phyloP scores from a whole-genome alignment of 2,888 invertebrate species.

The Toxonevra muliebris region DNA sequence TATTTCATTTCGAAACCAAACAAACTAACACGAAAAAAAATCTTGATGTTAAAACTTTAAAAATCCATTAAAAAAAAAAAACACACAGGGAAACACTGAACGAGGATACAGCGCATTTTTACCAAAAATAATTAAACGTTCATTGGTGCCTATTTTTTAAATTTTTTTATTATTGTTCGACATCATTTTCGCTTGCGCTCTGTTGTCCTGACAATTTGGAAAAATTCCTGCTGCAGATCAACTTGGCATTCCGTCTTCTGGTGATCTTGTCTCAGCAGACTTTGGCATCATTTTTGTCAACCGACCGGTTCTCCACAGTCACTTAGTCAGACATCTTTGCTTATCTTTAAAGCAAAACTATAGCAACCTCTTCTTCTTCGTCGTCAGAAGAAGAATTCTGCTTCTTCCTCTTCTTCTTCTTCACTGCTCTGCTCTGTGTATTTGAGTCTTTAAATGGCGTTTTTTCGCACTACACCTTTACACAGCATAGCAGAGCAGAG shows the following conservation, averaged over 20 bases:
- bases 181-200: background rate
- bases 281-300: constrained; percentile 15
- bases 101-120: constrained; percentile 19
- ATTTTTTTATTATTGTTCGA: too few species aligned
- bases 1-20: background rate
- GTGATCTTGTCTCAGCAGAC: constrained; percentile 19
- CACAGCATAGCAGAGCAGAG: background rate
- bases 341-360: constrained; percentile 21
- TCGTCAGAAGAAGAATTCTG: too few species aligned
- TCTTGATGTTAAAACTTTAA: background rate
- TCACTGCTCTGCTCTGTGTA: background rate
- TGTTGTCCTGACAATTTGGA: constrained; percentile 23
- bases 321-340: constrained; percentile 14
- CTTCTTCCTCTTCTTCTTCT: background rate
- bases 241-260: constrained; percentile 30
- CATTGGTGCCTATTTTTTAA: constrained; percentile 4
- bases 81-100: background rate
- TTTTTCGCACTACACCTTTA: constrained; percentile 11
- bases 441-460: background rate
- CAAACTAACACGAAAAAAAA: background rate
- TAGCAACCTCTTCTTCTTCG: background rate
- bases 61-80: constrained; percentile 23
- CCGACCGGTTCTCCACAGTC: constrained; percentile 11
- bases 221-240: constrained; percentile 30
- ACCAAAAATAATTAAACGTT: constrained; percentile 31